Evolutionary conservation across 2,888 invertebrate genomes (phyloP).

Genomic region (Melanargia galathea): DNA sequence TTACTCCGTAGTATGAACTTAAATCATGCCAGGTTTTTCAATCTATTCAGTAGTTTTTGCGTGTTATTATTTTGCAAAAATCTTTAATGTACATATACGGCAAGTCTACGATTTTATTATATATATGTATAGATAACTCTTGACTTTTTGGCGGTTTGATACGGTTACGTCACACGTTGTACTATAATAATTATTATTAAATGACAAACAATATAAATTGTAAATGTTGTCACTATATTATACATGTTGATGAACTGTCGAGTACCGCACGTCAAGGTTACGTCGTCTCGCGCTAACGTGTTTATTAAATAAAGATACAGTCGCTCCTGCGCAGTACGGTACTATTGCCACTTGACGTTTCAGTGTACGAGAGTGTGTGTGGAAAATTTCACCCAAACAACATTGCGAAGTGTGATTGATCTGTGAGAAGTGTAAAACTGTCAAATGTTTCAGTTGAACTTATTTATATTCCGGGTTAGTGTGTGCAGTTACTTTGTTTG

Average conservation of each 20-base stretch:
- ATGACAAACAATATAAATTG: not conserved
- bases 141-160: too few relatives aligned
- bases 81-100: too few relatives aligned
- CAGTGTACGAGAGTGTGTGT: constrained; percentile 14
- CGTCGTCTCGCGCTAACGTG: constrained; percentile 24
- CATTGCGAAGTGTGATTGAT: constrained; percentile 10
- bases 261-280: constrained; percentile 38
- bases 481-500: too few relatives aligned
- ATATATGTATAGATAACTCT: too few relatives aligned
- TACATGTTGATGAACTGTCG: not conserved
- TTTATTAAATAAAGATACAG: constrained; percentile 32
- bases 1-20: too few relatives aligned
- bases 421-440: constrained; percentile 4
- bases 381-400: constrained; percentile 30
- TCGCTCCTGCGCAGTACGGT: constrained; percentile 19
- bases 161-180: too few relatives aligned
- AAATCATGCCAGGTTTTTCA: too few relatives aligned
- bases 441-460: not conserved
- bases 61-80: too few relatives aligned
- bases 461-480: too few relatives aligned
- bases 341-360: constrained; percentile 20
- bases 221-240: constrained; percentile 2
- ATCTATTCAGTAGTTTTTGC: too few relatives aligned
- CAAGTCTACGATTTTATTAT: too few relatives aligned
- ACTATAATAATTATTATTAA: too few relatives aligned